phyloP scores from a whole-genome alignment of 2,888 invertebrate species.

The Zygothrica quintamaculata region DNA sequence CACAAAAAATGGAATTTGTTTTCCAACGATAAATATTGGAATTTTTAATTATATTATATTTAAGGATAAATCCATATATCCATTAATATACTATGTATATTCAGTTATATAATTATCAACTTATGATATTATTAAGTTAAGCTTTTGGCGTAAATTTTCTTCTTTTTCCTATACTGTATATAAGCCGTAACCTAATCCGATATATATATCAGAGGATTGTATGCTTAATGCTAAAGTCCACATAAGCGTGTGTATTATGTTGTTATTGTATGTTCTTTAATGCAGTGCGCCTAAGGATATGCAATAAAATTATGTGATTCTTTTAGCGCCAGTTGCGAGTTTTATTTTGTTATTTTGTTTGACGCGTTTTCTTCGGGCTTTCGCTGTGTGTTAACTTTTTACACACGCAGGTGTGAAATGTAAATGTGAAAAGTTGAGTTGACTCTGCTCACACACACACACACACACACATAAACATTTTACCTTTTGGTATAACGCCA shows the following conservation, averaged over 20 bases:
- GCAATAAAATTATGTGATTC: constrained; percentile 47
- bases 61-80: no score
- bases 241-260: constrained; percentile 29
- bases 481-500: constrained; percentile 61
- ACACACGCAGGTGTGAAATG: constrained; percentile 71
- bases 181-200: no score
- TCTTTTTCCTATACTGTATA: no score
- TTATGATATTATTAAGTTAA: no score
- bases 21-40: neutral
- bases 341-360: constrained; percentile 42
- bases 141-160: no score
- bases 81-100: no score
- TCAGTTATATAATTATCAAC: no score
- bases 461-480: constrained; percentile 42
- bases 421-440: constrained; percentile 65
- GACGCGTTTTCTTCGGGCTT: constrained; percentile 44
- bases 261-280: constrained; percentile 35
- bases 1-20: no score
- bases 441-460: constrained; percentile 34
- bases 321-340: constrained; percentile 26
- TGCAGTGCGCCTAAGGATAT: constrained; percentile 43
- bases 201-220: neutral
- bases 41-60: no score
- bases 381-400: constrained; percentile 65
- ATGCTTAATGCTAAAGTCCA: constrained; percentile 17